A percentile compares a stretch with the other conserved stretches of the same genome.
These are phyloP conservation scores for Phasia obesa DNA, from an alignment of 2,888 invertebrate species.

Conservation along the genomic window DNA sequence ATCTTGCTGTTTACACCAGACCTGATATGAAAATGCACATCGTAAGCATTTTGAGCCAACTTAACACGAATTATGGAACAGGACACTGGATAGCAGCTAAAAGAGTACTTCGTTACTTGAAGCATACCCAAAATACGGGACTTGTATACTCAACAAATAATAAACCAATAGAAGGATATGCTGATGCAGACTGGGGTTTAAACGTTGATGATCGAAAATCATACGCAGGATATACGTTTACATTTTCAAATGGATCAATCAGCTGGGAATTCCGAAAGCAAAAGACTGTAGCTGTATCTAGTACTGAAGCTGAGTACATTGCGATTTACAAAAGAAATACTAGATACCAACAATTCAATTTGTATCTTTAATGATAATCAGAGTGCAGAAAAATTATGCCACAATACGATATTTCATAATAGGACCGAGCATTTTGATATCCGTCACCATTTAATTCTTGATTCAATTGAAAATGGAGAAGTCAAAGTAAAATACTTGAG, in stretches of 20 bases:
- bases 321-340: no score
- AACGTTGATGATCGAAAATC: constrained; percentile 51
- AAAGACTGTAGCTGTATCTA: no score
- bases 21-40: constrained; percentile 70
- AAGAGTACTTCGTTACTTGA: constrained; percentile 64
- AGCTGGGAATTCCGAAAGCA: no score
- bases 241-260: constrained; percentile 3
- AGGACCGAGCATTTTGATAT: no score
- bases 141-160: no score
- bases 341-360: no score
- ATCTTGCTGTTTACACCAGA: constrained; percentile 63
- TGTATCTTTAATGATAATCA: no score
- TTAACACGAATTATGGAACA: constrained; percentile 52
- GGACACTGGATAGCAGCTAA: constrained; percentile 66
- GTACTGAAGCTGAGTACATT: no score
- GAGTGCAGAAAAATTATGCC: no score
- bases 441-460: no score
- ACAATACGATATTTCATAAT: no score
- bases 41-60: constrained; percentile 63
- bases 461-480: no score
- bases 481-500: constrained; percentile 52
- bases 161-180: constrained; percentile 34
- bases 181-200: constrained; percentile 54
- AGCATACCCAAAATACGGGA: constrained; percentile 55
- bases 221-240: constrained; percentile 54